Base-by-base conservation (phyloP, 1,140 invertebrate species). In the Andrena cerasifolii region DNA sequence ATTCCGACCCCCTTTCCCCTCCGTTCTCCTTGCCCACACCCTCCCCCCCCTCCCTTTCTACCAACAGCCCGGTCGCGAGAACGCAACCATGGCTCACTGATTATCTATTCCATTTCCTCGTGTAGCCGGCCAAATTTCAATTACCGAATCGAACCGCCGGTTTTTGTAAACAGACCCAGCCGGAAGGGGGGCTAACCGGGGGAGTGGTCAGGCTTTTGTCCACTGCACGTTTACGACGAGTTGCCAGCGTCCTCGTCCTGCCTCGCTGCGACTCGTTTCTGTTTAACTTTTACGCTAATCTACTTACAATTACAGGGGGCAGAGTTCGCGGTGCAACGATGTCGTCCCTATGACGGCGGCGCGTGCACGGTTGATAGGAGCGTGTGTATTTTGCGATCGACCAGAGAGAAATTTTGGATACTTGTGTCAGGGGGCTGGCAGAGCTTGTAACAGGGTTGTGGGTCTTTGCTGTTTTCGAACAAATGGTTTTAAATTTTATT, bases 31-130 rank as follows among this genome's bases (percentile, higher is more conserved):
- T 24, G 16, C 61, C 14, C 43, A 10, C 45, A 7, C 14, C 59
- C 36, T 47, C 56, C 33, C 49, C 33, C 54, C 54, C 53, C 10
- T 26, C 12, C 33, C n/a, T 16, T 63, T 51, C 56, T 40, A 56
- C 3, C 4, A 1, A 14, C 1, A 0, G 5, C 2, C 45, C 5
- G 16, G 16, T 28, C 4, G 8, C 51, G 62, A 75, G 43, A 33
- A 75, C 49, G 71, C 47, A n/a, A 43, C 62, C 24, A 24, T 40
- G 12, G 10, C 16, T 31, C 63, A 31, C 53, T 61, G 74, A 71
- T 70, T 71, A 71, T 71, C 74, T 70, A 77, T 77, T 77, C 74
- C 56, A 71, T 77, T 77, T 71, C 45, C 74, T n/a, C 33, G 74
- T 58, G 71, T 77, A 43, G 16, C n/a, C 45, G 66, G 14, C 66